Base-by-base conservation (phyloP, 2,888 invertebrate genomes). In the Acanthoscelides obtectus region DNA sequence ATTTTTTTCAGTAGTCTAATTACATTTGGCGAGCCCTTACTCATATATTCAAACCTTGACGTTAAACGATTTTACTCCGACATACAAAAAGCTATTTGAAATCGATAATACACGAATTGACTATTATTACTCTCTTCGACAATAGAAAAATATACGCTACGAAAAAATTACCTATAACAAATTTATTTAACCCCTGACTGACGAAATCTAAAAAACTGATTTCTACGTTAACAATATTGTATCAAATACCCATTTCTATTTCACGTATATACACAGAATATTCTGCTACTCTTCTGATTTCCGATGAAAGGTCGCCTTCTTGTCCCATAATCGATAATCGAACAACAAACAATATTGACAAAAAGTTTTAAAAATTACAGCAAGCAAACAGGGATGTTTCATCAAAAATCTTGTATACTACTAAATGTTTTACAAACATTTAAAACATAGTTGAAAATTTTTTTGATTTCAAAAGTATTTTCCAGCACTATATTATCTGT, bases 401-500 rank as follows among this genome's bases (percentile, higher is more conserved):
- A 45, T 45, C 17, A 45, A 4, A n/a, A 1, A 45, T 45, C 12
- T 45, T 12, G 17, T 45, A 45, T 12, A 12, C 45, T 3, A 12
- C 1, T 3, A 12, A 45, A 45, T 6, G 12, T 45, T 45, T 45
- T 12, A 6, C 45, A 45, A 45, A 45, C 45, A 45, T 69, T 21
- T 64, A 68, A 71, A 69, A 68, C 69, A 67, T 68, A 17, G 17
- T 8, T 25, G 3, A 45, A n/a, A 45, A 12, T 12, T n/a, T n/a
- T n/a, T n/a, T n/a, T 45, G 17, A 12, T 45, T 45, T 45, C 6
- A 45, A 45, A 6, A 17, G 45, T 12, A 45, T 45, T 45, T 45
- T 45, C 12, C 45, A 45, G 45, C 45, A 12, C 45, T 70, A 66
- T 73, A 74, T 76, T 74, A 75, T 76, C 75, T 77, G 74, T 74